phyloP scores from a whole-genome alignment of 2,888 invertebrate genomes.

The Oegoconia quadripuncta region DNA sequence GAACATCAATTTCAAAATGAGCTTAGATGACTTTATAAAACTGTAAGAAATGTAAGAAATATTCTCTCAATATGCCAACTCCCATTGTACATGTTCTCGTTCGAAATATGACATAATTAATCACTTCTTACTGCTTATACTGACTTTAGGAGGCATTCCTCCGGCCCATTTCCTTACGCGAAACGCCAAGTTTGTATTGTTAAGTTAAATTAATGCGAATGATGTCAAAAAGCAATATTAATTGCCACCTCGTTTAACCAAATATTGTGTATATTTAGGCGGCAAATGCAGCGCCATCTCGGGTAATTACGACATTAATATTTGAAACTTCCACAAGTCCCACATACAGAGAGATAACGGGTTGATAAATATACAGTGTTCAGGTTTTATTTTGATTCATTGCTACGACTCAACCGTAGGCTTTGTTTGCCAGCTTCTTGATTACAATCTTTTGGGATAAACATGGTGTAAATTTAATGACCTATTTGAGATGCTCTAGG shows the following conservation, averaged over 20 bases:
- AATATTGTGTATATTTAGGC: conserved; percentile 42
- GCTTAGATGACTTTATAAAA: conserved; percentile 3
- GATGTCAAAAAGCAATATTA: conserved; percentile 57
- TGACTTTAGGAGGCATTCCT: conserved; percentile 24
- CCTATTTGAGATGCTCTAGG: too few relatives aligned
- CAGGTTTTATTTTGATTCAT: conserved; percentile 9
- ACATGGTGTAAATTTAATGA: too few relatives aligned
- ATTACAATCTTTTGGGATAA: background rate
- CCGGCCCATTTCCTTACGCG: conserved; percentile 40
- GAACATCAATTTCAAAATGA: conserved; percentile 1
- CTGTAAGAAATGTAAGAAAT: too few relatives aligned
- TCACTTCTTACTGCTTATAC: conserved; percentile 28
- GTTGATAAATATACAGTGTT: conserved; percentile 23
- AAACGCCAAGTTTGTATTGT: conserved; percentile 57
- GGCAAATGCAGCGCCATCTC: conserved; percentile 31
- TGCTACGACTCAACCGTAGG: background rate
- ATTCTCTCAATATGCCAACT: conserved; percentile 19
- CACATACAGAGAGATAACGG: conserved; percentile 17
- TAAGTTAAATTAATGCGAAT: conserved; percentile 61
- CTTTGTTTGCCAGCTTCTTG: background rate
- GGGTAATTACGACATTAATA: conserved; percentile 45
- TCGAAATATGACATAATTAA: conserved; percentile 31
- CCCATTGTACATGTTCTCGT: conserved; percentile 19
- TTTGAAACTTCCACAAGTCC: conserved; percentile 32
- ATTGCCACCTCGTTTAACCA: conserved; percentile 48